These are phyloP conservation scores for Margarornis squamiger DNA, from an alignment of 2,797 vertebrate genomes.

Conservation along the genomic window DNA sequence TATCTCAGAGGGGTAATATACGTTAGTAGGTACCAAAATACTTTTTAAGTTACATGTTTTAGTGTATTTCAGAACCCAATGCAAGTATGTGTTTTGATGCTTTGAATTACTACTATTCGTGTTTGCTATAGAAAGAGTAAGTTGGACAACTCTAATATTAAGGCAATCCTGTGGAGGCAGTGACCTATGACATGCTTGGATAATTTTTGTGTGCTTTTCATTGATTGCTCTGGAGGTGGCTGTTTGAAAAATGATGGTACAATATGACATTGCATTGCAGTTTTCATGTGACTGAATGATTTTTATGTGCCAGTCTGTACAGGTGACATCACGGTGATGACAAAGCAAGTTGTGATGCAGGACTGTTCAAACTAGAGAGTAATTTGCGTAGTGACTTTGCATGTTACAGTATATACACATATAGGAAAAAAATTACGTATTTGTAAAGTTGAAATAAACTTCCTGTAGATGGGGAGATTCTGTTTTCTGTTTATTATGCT, in stretches of 20 bases:
- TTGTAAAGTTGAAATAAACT: background rate
- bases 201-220: background rate
- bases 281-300: background rate
- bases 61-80: background rate
- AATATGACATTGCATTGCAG: too few relatives aligned
- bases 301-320: background rate
- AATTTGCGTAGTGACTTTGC: background rate
- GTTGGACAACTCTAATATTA: background rate
- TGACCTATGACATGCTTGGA: background rate
- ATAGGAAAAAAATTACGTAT: background rate
- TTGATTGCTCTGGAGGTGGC: background rate
- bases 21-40: background rate
- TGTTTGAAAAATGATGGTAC: background rate
- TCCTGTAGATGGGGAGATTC: background rate
- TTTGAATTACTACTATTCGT: background rate
- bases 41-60: background rate
- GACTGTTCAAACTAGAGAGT: background rate
- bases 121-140: background rate
- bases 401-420: fast-evolving
- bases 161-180: background rate
- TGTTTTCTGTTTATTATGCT: background rate
- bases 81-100: background rate
- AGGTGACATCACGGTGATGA: background rate
- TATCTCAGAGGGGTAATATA: background rate
- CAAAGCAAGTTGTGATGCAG: background rate